phyloP scores from a whole-genome alignment of 2,113 vertebrate genomes.

The Globicephala melas region DNA sequence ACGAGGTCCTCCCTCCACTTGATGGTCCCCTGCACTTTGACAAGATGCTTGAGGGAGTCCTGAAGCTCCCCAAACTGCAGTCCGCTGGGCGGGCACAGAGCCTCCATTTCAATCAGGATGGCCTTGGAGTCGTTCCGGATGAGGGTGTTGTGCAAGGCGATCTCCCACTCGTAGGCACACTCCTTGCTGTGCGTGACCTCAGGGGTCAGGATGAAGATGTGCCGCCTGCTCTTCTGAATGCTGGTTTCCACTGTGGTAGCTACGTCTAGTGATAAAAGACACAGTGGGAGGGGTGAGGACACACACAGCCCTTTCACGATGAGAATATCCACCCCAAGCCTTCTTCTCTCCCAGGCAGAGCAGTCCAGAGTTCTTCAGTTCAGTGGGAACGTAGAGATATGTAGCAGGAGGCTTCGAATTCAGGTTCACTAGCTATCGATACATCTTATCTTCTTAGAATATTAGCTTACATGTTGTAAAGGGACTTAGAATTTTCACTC shows the following conservation, averaged over 20 bases:
- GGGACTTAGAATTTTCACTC: not conserved
- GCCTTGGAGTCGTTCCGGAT: conserved; percentile 77
- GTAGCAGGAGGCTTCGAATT: not conserved
- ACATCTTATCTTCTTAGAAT: not conserved
- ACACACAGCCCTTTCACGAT: not conserved
- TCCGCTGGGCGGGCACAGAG: not conserved
- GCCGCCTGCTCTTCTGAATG: conserved; percentile 79
- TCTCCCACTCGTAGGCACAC: conserved; percentile 79
- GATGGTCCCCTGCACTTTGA: conserved; percentile 81
- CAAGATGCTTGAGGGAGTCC: conserved; percentile 80
- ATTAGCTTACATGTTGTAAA: not conserved
- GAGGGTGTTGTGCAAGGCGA: conserved; percentile 81
- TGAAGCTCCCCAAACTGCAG: conserved; percentile 73
- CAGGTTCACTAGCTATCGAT: not conserved
- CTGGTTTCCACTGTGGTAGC: conserved; percentile 72
- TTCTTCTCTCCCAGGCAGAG: not conserved
- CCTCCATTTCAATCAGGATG: conserved; percentile 83
- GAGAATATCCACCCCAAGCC: not conserved
- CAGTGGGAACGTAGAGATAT: not conserved
- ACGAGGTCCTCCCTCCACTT: conserved; percentile 77
- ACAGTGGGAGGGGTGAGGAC: not conserved
- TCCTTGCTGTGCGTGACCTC: conserved; percentile 54
- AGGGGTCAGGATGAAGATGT: conserved; percentile 79
- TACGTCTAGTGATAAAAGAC: conserved; percentile 64
- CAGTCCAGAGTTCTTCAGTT: not conserved